phyloP scores from a whole-genome alignment of 2,888 invertebrate species.

The Caradrina kadenii region DNA sequence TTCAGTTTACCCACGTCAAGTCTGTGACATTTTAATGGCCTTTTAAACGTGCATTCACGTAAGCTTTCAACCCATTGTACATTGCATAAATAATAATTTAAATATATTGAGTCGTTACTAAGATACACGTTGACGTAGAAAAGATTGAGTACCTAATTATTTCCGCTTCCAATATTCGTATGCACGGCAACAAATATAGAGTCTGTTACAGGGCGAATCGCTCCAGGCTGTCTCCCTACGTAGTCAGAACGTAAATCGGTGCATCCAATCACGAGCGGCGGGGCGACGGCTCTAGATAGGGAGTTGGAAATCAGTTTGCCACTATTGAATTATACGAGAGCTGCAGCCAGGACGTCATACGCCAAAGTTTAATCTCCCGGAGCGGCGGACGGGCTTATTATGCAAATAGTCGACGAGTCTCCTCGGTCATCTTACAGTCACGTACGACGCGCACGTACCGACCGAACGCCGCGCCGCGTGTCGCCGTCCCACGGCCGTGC shows the following conservation, averaged over 20 bases:
- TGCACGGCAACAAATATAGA: slow-evolving; percentile 74
- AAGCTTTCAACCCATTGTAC: slow-evolving; percentile 73
- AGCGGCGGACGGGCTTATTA: slow-evolving; percentile 87
- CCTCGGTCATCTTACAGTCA: slow-evolving; percentile 83
- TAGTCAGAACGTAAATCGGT: slow-evolving; percentile 77
- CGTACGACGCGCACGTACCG: slow-evolving; percentile 74
- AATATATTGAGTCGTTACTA: slow-evolving; percentile 67
- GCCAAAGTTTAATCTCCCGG: slow-evolving; percentile 88
- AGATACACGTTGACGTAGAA: slow-evolving; percentile 62
- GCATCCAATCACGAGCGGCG: slow-evolving; percentile 80
- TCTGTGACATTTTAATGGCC: slow-evolving; percentile 87
- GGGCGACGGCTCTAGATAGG: slow-evolving; percentile 71
- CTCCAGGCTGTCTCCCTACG: slow-evolving; percentile 71
- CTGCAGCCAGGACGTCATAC: slow-evolving; percentile 87
- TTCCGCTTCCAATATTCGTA: slow-evolving; percentile 77
- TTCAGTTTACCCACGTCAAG: slow-evolving; percentile 81
- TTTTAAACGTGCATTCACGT: slow-evolving; percentile 82
- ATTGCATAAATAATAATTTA: slow-evolving; percentile 74
- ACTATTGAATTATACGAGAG: slow-evolving; percentile 89
- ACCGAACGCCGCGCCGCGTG: slow-evolving; percentile 51
- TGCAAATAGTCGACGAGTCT: slow-evolving; percentile 85
- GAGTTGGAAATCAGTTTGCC: slow-evolving; percentile 88
- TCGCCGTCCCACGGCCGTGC: slow-evolving; percentile 1
- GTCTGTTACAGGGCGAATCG: slow-evolving; percentile 74
- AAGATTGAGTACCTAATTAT: slow-evolving; percentile 77